Evolutionary conservation across 2,113 vertebrate genomes (phyloP).

Genomic region (Mus spicilegus): DNA sequence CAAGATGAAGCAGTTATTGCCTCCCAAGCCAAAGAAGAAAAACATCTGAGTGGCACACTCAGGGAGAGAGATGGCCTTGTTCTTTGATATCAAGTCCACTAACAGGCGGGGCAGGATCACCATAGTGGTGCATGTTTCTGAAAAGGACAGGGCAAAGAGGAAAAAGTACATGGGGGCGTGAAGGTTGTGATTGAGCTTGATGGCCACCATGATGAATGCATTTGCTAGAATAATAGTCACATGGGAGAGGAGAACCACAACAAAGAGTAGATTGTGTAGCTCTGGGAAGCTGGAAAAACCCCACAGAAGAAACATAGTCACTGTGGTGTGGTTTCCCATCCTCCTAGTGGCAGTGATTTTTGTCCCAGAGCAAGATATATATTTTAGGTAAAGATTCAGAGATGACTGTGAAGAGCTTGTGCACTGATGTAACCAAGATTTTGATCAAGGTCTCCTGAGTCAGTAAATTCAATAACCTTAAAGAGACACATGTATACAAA

Average conservation of each 20-base stretch:
- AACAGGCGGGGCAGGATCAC: conserved; percentile 62
- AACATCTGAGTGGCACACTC: conserved; percentile 75
- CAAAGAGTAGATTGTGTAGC: conserved; percentile 44
- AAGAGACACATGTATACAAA: background rate
- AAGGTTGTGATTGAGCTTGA: conserved; percentile 51
- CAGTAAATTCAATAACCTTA: background rate
- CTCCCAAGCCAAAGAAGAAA: conserved; percentile 63
- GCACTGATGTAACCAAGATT: background rate
- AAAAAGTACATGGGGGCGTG: conserved; percentile 55
- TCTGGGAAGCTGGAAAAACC: conserved; percentile 70
- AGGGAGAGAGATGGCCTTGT: conserved; percentile 62
- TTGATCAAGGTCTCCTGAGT: background rate
- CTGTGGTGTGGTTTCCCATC: conserved; percentile 45
- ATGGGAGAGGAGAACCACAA: conserved; percentile 41
- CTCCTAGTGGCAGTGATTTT: background rate
- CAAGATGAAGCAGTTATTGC: conserved; percentile 72
- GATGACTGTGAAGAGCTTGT: background rate
- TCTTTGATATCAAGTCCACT: conserved; percentile 56
- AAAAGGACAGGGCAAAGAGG: conserved; percentile 64
- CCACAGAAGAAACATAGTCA: conserved; percentile 57
- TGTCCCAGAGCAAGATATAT: background rate
- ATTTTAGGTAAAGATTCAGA: background rate
- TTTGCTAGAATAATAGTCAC: conserved; percentile 52
- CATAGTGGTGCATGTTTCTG: conserved; percentile 68
- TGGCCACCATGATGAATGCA: conserved; percentile 42